Evolutionary conservation across 2,888 invertebrate species (phyloP), one percentile per base, ranked within the genome.

Genomic region (Torymus texanus): DNA sequence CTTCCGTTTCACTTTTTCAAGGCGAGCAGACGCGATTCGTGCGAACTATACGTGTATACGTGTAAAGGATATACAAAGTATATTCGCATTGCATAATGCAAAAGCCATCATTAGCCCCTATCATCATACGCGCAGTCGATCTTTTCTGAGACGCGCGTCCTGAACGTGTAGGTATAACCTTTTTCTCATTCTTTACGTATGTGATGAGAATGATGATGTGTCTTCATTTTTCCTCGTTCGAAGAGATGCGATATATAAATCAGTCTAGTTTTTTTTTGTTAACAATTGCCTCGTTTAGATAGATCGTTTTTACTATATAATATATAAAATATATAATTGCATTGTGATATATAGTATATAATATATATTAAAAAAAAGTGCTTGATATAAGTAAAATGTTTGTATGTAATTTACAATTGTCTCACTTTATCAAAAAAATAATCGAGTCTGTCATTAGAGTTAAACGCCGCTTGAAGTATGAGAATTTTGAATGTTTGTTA

Each of bases 81-180:
- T 29, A 29, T 29, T 29, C 29, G 29, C 29, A 29, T 29, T 29
- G 4, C 29, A 4, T 29, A 29, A 3, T 29, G 29, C n/a, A 50
- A 13, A 14, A 72, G 14, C 41, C 41, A n/a, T 73, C 24, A 50
- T 55, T 70, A 65, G 59, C 18, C n/a, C 24, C 68, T 76, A 73
- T 58, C 29, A 62, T 55, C 29, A 51, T 68, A 29, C 41, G 41
- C 41, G 63, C 67, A 55, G 53, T 80, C 76, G 80, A 77, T 80
- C 66, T 77, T 68, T 80, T 80, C 80, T 77, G 67, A 16, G 12
- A 24, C 55, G 13, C 41, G 41, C 41, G 10, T 41, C 41, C 41
- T 41, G 8, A 53, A 11, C 10, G 14, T 29, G 12, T 55, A n/a
- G 53, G 12, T 18, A 29, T 18, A 29, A 53, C 55, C 21, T 18